These are phyloP conservation scores for Acanthosepion lycidas DNA, from an alignment of 2,888 invertebrate species.

Conservation along the genomic window DNA sequence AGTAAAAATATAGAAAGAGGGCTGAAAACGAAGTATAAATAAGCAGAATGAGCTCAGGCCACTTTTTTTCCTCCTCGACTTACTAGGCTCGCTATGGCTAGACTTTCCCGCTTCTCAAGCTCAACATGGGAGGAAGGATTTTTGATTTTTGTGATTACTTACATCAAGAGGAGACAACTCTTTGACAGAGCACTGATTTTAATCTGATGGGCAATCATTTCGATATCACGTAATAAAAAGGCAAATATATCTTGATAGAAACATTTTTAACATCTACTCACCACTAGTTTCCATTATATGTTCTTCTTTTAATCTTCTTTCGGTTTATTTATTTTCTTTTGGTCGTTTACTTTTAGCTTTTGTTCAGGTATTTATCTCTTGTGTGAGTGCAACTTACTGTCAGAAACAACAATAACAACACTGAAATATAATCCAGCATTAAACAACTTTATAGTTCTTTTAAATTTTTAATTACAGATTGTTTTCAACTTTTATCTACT, in stretches of 20 bases:
- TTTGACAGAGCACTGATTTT: background rate
- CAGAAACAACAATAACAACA: background rate
- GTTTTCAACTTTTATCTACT: background rate
- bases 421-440: background rate
- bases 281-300: background rate
- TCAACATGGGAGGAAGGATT: background rate
- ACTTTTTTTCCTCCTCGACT: no score
- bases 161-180: background rate
- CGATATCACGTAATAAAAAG: background rate
- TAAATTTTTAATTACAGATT: background rate
- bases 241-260: background rate
- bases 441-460: background rate
- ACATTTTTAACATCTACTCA: background rate
- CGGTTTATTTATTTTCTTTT: background rate
- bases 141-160: no score
- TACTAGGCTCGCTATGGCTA: background rate
- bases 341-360: background rate
- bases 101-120: background rate
- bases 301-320: background rate
- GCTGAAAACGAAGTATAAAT: no score
- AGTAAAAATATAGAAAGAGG: no score
- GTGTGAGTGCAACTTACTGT: no score
- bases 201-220: background rate
- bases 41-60: no score
- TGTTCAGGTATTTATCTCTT: no score